Base-by-base conservation (phyloP, 2,113 vertebrate species). In the Oenanthe oenanthe region DNA sequence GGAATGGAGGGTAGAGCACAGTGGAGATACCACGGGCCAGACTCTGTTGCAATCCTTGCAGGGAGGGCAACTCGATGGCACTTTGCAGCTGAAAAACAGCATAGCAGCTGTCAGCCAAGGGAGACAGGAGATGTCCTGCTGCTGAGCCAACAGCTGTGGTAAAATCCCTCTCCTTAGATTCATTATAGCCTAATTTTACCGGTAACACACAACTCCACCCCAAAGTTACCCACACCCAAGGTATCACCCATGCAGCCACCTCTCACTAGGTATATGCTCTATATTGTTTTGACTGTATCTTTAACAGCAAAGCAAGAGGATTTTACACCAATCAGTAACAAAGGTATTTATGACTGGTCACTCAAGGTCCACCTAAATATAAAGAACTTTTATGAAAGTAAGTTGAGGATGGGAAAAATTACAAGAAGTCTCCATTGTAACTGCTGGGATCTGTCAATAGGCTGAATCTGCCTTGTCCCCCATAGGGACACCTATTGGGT, bases 11-110 rank as follows among this genome's bases (percentile, higher is more conserved):
- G 20, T 32, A 32, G 36, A 32, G 26, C 36, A 76, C 36, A 60
- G 13, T 14, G 45, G 32, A 60, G 13, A 26, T 36, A 43, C 11
- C 13, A 12, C 0, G 0, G 17, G 51, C 36, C 53, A 32, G 45
- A 19, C 32, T 66, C 34, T 36, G 53, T 6, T 26, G 45, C 34
- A 51, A 51, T 26, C 62, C 32, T 60, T 26, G 43, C 36, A 60
- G 26, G 45, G 45, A 58, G 14, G 17, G 36, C 31, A 58, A 29
- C 13, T 25, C 1, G 0, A 3, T 34, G 71, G 19, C 29, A 20
- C 17, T 31, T 50, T 21, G 14, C 21, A 43, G 53, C 20, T 58
- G 31, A 50, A 13, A 26, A 75, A 26, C 14, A 3, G 2, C 66
- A 12, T 4, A 24, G 12, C 36, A 42, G 36, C 25, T 34, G 20